Base-by-base conservation (phyloP, 1,140 invertebrate genomes). In the Gryllus bimaculatus region DNA sequence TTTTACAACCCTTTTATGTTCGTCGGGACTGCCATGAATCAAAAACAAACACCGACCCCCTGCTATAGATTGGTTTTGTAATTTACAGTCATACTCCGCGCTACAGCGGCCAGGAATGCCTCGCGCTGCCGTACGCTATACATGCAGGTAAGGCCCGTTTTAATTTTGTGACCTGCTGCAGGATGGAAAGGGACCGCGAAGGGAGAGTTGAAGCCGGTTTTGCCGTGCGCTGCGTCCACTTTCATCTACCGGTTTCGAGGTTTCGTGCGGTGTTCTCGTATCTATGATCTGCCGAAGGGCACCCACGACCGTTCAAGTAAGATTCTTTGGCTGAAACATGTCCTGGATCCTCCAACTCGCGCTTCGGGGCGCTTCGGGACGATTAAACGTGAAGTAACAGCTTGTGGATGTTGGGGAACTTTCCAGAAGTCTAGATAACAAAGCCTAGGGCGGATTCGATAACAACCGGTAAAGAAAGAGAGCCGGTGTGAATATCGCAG, bases 1-100 rank as follows among this genome's bases (percentile, higher is more conserved):
- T 66, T 66, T 66, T 66, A 66, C 54, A 66, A 66, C 54, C 18
- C 54, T 66, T 66, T 66, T 66, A 66, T 66, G 54, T 66, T 66
- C 54, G 10, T 66, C 54, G 54, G 54, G 54, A 66, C 54, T 66
- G 18, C 54, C 54, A 66, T 66, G 54, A 66, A 66, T 66, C 54
- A 66, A 66, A n/a, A 66, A 66, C 54, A 66, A 66, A 66, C 54
- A 66, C 18, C 54, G 54, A 13, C 54, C 54, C 54, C 18, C 54
- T 18, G 54, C 54, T 66, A 66, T 66, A 66, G 54, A 66, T 66
- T 66, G 54, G 54, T 66, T 18, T 66, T 18, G 54, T 66, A 66
- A 66, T 66, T 66, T 66, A 66, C 54, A 66, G 54, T 13, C 10
- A 18, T 66, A 18, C 54, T 13, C 54, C 18, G 26, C 26, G 26